Evolutionary conservation across 2,888 invertebrate genomes (phyloP), one percentile per base, ranked within the genome.

Genomic region (Dusona sp.): DNA sequence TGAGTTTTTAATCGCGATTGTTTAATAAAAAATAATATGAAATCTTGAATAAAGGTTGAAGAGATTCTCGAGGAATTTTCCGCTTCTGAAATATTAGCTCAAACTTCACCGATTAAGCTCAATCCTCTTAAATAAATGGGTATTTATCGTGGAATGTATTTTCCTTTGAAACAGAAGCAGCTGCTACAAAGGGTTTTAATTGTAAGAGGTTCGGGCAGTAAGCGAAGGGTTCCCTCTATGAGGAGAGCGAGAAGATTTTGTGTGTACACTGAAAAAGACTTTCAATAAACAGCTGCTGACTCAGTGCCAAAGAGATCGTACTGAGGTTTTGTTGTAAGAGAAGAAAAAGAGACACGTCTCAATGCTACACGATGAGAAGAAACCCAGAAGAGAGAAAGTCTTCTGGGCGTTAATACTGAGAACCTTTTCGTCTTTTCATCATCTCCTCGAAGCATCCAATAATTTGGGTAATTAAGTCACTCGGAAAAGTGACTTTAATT

Each of bases 391-490:
- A 70, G 36, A 48, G 54, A 51, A 42, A 65, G 61, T 9, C 79
- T 75, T 79, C 38, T 22, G 19, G 42, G 78, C 68, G 42, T 64
- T 29, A 25, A 36, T 54, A 67, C 72, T 65, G 22, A 74, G 57
- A 57, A 79, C 9, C 61, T 74, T 8, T 57, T 65, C 64, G 13
- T 33, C 38, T 51, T 38, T 82, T 75, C 36, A 54, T 85, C 68
- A 77, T 73, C 42, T 61, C 22, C 57, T 61, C 36, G 51, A 54
- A 80, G 80, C 51, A 78, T 75, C 86, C 45, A 65, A 82, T 84
- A 81, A 75, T 84, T 87, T 87, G 38, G 79, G 72, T 75, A 82
- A 87, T 84, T 72, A 75, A 87, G 82, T 75, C 86, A 75, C 75
- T 75, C 64, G 42, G 75, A 61, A 72, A 65, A 86, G 81, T 84